Conservation (phyloP, 1,140 invertebrate genomes). For the Drosophila kepulauana region DNA sequence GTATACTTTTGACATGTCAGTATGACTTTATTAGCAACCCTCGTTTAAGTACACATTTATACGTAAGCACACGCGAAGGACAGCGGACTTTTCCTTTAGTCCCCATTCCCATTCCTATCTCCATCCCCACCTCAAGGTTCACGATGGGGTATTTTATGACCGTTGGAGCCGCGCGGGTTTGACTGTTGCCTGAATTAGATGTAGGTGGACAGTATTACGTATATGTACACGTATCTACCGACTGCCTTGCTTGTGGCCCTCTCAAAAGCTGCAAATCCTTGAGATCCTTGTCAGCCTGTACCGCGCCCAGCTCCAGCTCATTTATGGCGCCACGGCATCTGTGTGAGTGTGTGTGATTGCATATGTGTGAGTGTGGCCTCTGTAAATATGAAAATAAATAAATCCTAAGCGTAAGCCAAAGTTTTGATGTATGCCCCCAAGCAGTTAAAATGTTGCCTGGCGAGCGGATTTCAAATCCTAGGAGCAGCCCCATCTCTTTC, state of each 20-base stretch:
- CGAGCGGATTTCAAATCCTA: slow-evolving; percentile 72
- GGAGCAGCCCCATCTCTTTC: slow-evolving; percentile 42
- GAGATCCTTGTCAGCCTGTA: slow-evolving; percentile 71
- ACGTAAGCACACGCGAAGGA: slow-evolving; percentile 46
- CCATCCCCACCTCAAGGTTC: slow-evolving; percentile 1
- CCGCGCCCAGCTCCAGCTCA: slow-evolving; percentile 31
- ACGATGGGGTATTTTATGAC: slow-evolving; percentile 60
- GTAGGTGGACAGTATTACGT: slow-evolving; percentile 60
- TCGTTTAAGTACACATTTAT: slow-evolving; percentile 20
- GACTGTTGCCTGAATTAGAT: slow-evolving; percentile 64
- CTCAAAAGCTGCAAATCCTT: slow-evolving; percentile 74
- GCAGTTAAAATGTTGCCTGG: slow-evolving; percentile 75
- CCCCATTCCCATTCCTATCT: background rate
- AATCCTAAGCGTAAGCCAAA: slow-evolving; percentile 83
- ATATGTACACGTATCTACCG: slow-evolving; percentile 17
- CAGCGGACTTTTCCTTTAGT: slow-evolving; percentile 46
- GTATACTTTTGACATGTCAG: too few relatives aligned
- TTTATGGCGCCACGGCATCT: slow-evolving; percentile 44
- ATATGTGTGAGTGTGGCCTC: slow-evolving; percentile 46
- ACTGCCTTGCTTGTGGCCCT: slow-evolving; percentile 23
- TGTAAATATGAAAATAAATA: slow-evolving; percentile 84
- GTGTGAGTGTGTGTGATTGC: slow-evolving; percentile 47
- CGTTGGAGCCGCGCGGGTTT: slow-evolving; percentile 50
- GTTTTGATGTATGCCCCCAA: slow-evolving; percentile 82
- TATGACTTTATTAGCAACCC: slow-evolving; percentile 3